A percentile compares a stretch with the other conserved stretches of the same genome.
These are phyloP conservation scores for Drosophila navojoa DNA, from an alignment of 1,140 invertebrate species.

Conservation along the genomic window DNA sequence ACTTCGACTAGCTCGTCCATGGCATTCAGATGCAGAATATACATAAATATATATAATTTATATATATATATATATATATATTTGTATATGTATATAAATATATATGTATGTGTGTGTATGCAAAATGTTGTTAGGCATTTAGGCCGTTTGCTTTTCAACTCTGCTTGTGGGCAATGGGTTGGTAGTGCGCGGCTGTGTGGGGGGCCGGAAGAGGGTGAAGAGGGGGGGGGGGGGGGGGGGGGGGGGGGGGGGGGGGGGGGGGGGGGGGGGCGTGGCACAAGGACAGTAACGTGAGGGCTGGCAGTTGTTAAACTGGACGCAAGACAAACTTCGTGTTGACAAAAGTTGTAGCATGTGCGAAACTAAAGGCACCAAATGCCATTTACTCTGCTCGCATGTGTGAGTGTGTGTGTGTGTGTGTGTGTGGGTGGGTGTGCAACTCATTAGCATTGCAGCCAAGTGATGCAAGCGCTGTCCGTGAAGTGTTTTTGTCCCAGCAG, in stretches of 20 bases:
- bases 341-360: constrained; percentile 51
- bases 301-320: constrained; percentile 7
- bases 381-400: constrained; percentile 43
- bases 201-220: too few relatives aligned
- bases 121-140: constrained; percentile 1
- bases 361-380: constrained; percentile 29
- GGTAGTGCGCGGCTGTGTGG: not conserved
- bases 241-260: not conserved
- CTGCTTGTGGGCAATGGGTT: too few relatives aligned
- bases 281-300: not conserved
- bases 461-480: constrained; percentile 58
- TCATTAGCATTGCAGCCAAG: constrained; percentile 66
- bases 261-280: not conserved
- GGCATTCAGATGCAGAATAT: too few relatives aligned
- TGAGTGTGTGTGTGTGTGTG: constrained; percentile 12
- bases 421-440: constrained; percentile 26
- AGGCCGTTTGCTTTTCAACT: not conserved
- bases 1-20: too few relatives aligned
- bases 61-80: too few relatives aligned
- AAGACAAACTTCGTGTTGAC: constrained; percentile 51
- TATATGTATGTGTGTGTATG: not conserved
- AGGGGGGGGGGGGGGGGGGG: not conserved
- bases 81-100: not conserved
- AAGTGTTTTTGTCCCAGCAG: constrained; percentile 66
- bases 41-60: too few relatives aligned